Percentiles rank a stretch among this genome's conserved stretches.
Evolutionary conservation across 1,140 invertebrate genomes (phyloP).

Genomic region (Gyrodactylus bullatarudis): DNA sequence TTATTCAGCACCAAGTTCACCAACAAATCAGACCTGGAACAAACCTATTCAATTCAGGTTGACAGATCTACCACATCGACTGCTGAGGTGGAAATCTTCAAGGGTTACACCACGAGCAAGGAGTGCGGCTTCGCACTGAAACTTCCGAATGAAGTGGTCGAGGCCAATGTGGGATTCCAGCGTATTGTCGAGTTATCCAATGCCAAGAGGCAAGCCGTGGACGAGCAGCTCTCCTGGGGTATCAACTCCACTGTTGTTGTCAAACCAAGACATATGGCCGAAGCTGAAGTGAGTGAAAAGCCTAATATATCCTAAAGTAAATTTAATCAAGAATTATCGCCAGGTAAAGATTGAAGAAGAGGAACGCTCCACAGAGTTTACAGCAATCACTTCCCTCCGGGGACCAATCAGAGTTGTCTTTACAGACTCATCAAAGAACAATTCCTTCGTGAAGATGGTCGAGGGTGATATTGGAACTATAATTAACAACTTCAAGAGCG

Average conservation of each 20-base stretch:
- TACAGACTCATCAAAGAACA: slow-evolving; percentile 12
- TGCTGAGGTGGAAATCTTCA: slow-evolving; percentile 12
- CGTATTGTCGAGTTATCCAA: slow-evolving; percentile 10
- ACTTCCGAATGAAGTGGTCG: slow-evolving; percentile 15
- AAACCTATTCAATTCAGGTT: slow-evolving; percentile 16
- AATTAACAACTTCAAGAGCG: slow-evolving; percentile 9
- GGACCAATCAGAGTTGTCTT: slow-evolving; percentile 13
- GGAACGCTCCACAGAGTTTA: slow-evolving; percentile 13
- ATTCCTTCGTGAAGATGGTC: slow-evolving; percentile 11
- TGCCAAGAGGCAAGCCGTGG: slow-evolving; percentile 13
- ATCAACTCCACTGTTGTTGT: slow-evolving; percentile 15
- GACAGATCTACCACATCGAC: slow-evolving; percentile 15
- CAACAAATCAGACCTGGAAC: slow-evolving; percentile 14
- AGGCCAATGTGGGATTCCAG: slow-evolving; percentile 17
- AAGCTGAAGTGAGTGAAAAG: not conserved
- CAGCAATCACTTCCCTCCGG: slow-evolving; percentile 11
- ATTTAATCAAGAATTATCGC: slow-evolving; percentile 11
- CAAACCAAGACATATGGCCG: slow-evolving; percentile 10
- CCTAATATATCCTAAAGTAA: slow-evolving; percentile 2
- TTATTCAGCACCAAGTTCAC: slow-evolving; percentile 17
- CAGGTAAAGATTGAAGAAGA: slow-evolving; percentile 15
- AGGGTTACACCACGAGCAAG: slow-evolving; percentile 11
- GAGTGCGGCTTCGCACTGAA: not conserved
- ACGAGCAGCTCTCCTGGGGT: slow-evolving; percentile 15
- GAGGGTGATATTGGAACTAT: slow-evolving; percentile 12